Evolutionary conservation across 35 echinoderm and acorn worm species (phyloP).

Genomic region (Ophioderma brevispina): DNA sequence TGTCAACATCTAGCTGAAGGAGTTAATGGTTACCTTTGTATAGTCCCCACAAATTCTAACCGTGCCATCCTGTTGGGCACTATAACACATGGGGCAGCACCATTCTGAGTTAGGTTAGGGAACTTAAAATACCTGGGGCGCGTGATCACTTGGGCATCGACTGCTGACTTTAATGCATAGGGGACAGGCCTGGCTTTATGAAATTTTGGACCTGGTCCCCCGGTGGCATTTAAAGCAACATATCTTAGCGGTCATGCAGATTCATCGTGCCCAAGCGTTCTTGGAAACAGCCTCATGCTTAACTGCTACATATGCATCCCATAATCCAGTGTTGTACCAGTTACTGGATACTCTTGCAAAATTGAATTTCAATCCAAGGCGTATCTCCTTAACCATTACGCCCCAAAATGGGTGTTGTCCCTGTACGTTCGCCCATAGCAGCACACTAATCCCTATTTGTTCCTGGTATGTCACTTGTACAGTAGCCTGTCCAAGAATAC

Average conservation of each 20-base stretch:
- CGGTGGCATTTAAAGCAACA: neutral
- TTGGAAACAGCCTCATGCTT: neutral
- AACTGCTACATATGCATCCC: neutral
- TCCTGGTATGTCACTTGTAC: neutral
- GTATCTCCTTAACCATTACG: neutral
- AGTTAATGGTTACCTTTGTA: conserved; percentile 51
- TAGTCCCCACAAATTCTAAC: conserved; percentile 62
- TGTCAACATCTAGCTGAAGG: neutral
- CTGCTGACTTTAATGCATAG: conserved; percentile 43
- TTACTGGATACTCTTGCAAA: neutral
- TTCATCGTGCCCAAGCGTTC: conserved; percentile 1
- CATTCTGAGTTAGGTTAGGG: conserved; percentile 27
- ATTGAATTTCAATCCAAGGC: conserved; percentile 18
- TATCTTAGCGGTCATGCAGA: conserved; percentile 45
- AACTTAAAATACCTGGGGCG: neutral
- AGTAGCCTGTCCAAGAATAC: neutral
- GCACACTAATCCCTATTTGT: neutral
- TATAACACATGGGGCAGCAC: conserved; percentile 33
- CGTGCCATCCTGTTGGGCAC: conserved; percentile 13
- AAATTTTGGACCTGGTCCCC: too few relatives aligned
- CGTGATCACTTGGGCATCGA: conserved; percentile 45
- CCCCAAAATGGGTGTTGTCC: neutral
- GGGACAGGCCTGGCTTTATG: conserved; percentile 58
- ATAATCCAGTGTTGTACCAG: neutral
- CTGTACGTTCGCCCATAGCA: neutral